phyloP scores from a whole-genome alignment of 2,113 vertebrate species.

The Indicator maculatus region DNA sequence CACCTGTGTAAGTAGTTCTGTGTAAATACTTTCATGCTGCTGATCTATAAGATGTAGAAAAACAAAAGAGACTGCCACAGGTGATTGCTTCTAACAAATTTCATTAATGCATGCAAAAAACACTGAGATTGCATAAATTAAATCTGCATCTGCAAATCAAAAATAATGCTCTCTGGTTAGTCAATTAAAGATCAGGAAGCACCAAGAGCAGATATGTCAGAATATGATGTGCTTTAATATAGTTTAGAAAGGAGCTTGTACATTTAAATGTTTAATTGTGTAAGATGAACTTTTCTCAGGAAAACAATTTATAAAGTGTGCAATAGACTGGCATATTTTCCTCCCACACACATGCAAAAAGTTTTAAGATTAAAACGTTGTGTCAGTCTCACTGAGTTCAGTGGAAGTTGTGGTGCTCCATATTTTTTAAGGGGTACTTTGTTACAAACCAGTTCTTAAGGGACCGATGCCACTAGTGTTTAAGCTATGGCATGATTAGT shows the following conservation, averaged over 20 bases:
- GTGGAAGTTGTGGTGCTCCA: background rate
- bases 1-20: background rate
- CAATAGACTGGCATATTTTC: background rate
- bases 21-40: background rate
- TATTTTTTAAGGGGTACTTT: background rate
- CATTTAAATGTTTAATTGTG: background rate
- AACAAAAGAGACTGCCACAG: conserved; percentile 2
- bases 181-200: background rate
- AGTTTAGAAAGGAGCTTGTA: background rate
- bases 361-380: background rate
- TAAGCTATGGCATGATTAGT: background rate
- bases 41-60: background rate
- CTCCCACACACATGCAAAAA: background rate
- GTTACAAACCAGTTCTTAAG: background rate
- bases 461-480: background rate
- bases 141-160: conserved; percentile 15
- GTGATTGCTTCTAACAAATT: conserved; percentile 28
- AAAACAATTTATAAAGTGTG: background rate
- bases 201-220: background rate
- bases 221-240: background rate
- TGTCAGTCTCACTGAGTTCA: background rate
- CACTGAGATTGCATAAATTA: background rate
- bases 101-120: conserved; percentile 6
- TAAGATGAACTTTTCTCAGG: background rate
- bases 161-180: background rate